Conservation (phyloP, 2,113 vertebrate species). For the Oreochromis niloticus region DNA sequence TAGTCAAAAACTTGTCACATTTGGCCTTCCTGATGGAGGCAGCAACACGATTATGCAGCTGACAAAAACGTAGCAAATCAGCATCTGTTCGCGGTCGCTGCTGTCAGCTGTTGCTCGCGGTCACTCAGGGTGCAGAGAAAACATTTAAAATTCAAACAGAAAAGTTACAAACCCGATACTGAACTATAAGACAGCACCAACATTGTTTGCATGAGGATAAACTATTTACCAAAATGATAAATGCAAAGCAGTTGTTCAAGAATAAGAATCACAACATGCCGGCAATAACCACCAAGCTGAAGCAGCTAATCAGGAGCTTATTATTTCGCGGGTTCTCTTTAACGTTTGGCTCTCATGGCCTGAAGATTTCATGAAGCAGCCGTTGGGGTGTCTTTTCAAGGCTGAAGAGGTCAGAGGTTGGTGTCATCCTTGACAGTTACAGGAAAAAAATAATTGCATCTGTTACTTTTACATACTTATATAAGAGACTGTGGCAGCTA, state of each 20-base stretch:
- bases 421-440: conserved; percentile 62
- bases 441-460: conserved; percentile 65
- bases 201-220: neutral
- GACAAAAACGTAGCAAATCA: neutral
- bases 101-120: neutral
- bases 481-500: neutral
- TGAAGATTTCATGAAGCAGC: conserved; percentile 74
- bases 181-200: neutral
- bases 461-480: conserved; percentile 44
- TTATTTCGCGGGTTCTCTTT: conserved; percentile 68
- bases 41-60: neutral
- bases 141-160: no score
- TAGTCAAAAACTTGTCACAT: neutral
- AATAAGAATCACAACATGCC: neutral
- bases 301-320: conserved; percentile 69
- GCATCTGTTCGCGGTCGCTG: neutral
- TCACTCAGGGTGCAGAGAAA: neutral
- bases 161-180: neutral
- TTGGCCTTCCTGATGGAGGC: neutral
- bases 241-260: neutral
- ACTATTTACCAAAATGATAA: neutral
- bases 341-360: conserved; percentile 64
- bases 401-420: conserved; percentile 65
- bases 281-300: neutral
- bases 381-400: conserved; percentile 51